These are phyloP conservation scores for Panthera leo DNA, from an alignment of 2,113 vertebrate genomes.

Conservation along the genomic window DNA sequence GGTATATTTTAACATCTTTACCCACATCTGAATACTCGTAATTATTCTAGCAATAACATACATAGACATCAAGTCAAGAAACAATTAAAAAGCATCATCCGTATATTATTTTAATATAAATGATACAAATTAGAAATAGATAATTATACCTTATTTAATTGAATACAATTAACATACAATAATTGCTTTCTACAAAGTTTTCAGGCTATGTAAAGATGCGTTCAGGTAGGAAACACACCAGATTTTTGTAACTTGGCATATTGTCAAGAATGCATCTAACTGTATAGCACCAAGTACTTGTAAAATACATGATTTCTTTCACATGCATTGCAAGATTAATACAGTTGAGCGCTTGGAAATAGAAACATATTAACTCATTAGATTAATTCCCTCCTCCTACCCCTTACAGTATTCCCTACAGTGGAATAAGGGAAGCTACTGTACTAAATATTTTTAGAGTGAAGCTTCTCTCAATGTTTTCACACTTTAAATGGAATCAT, in stretches of 20 bases:
- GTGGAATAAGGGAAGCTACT: neutral
- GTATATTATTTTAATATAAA: neutral
- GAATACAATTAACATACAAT: neutral
- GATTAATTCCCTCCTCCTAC: neutral
- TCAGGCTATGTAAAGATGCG: neutral
- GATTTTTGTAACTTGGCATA: neutral
- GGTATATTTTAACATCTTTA: slow-evolving; percentile 38
- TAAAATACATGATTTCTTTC: neutral
- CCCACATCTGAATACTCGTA: neutral
- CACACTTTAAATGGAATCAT: neutral
- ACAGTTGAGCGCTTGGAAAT: neutral
- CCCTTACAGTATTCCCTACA: neutral
- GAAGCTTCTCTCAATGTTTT: neutral
- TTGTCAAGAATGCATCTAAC: neutral
- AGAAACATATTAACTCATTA: neutral
- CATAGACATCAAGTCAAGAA: slow-evolving; percentile 40
- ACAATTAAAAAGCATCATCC: slow-evolving; percentile 38
- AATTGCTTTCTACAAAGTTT: neutral
- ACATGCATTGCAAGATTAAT: neutral
- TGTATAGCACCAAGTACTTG: neutral
- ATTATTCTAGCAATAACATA: slow-evolving; percentile 4
- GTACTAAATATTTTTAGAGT: neutral
- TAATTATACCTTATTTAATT: neutral
- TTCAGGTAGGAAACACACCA: neutral
- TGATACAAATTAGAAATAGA: neutral